A percentile compares a stretch with the other conserved stretches of the same genome.
Conservation (phyloP, 1,140 invertebrate genomes). For the Zaprionus nigranus region DNA sequence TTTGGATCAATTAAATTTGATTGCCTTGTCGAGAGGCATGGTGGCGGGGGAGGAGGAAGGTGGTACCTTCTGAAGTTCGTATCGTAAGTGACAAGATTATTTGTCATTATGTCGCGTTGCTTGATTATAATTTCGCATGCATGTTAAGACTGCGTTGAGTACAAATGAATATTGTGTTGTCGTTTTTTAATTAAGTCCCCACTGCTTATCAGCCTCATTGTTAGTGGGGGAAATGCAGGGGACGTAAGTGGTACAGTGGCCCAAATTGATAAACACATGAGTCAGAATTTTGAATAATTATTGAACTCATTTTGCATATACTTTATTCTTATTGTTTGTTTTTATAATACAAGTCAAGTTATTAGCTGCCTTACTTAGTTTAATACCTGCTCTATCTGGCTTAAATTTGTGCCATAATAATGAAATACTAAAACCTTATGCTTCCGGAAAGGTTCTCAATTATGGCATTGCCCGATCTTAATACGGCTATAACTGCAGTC, state of each 20-base stretch:
- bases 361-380: background rate
- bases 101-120: constrained; percentile 58
- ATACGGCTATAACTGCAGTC: background rate
- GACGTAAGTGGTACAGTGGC: background rate
- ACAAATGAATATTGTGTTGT: constrained; percentile 24
- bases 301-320: background rate
- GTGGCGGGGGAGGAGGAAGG: constrained; percentile 6
- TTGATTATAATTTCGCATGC: constrained; percentile 36
- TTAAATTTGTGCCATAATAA: background rate
- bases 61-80: background rate
- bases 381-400: background rate
- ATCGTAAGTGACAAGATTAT: constrained; percentile 32
- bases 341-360: background rate
- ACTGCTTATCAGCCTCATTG: constrained; percentile 2
- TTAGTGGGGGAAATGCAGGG: background rate
- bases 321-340: background rate
- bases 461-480: background rate
- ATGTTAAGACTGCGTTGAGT: constrained; percentile 1
- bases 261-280: background rate
- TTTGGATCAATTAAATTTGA: constrained; percentile 29
- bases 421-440: background rate
- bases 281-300: background rate
- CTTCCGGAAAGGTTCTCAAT: background rate
- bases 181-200: constrained; percentile 2
- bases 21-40: constrained; percentile 14